Base-by-base conservation (phyloP, 2,113 vertebrate species). In the Mormyrus lacerda region DNA sequence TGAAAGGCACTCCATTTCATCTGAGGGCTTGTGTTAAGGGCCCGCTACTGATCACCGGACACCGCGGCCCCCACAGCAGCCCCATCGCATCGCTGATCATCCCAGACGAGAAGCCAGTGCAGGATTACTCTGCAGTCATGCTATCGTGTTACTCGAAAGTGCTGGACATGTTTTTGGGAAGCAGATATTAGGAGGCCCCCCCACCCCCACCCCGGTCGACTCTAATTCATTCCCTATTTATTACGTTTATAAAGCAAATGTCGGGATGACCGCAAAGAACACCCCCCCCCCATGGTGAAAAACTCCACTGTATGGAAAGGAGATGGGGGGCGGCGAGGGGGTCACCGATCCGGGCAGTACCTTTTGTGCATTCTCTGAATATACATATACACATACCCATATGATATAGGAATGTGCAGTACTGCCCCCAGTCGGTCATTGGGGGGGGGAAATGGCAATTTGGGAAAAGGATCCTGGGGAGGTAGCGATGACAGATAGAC, bases 211-310 rank as follows among this genome's bases (percentile, higher is more conserved):
- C 24, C 65, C 1, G 0, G 31, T 19, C 4, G 35, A 19, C 31
- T 31, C 27, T 19, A 21, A 19, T 87, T 44, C 58, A 65, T 89
- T 88, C 88, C 89, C 83, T 42, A 61, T 85, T 89, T 89, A 61
- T 47, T 19, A 51, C 10, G 44, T 88, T 92, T 88, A 85, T 88
- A 65, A 69, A 91, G 91, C 24, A 82, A 87, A 91, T 88, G 21
- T 50, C 82, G 27, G 85, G 85, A 91, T 91, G 44, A 58, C 89
- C 88, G 91, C 73, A 87, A 39, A 9, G 39, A 42, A 13, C 39
- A 11, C 1, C 4, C 58, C 24, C 58, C 24, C 24, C 24, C 8
- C 24, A 11, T 1, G 9, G n/a, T 10, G n/a, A 69, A 69, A 31
- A 69, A 31, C 61, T 3, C 9, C 61, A 13, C 4, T 27, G 24